Evolutionary conservation across 2,888 invertebrate species (phyloP).

Genomic region (Drosophila buzzatii): DNA sequence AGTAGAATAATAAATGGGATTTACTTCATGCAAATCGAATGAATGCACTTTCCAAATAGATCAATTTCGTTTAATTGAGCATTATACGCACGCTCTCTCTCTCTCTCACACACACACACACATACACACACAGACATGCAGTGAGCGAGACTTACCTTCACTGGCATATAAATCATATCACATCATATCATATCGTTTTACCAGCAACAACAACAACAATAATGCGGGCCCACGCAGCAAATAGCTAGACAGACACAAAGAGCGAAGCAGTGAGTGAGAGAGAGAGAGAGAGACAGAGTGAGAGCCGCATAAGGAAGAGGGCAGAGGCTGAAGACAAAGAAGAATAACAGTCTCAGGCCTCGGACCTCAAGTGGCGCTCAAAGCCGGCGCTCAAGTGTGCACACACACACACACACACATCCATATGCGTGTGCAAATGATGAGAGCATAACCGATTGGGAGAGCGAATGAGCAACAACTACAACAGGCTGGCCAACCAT

Average conservation of each 20-base stretch:
- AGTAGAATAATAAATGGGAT: neutral
- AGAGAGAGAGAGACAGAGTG: neutral
- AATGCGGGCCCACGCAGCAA: slow-evolving; percentile 73
- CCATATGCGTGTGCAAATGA: neutral
- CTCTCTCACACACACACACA: neutral
- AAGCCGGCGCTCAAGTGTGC: slow-evolving; percentile 50
- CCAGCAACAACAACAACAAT: slow-evolving; percentile 56
- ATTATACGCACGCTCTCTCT: neutral
- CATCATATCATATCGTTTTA: slow-evolving; percentile 51
- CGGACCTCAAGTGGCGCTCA: slow-evolving; percentile 73
- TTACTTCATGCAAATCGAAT: slow-evolving; percentile 1
- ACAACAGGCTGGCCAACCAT: slow-evolving; percentile 41
- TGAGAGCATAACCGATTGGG: slow-evolving; percentile 25
- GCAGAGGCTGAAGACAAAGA: slow-evolving; percentile 12
- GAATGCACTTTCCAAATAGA: slow-evolving; percentile 8
- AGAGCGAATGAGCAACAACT: slow-evolving; percentile 13
- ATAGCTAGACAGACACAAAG: slow-evolving; percentile 4
- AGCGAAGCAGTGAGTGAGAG: neutral
- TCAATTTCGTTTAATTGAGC: slow-evolving; percentile 23
- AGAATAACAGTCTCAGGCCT: slow-evolving; percentile 32
- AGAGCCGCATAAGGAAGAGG: neutral
- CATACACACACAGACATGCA: neutral
- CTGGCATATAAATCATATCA: slow-evolving; percentile 32
- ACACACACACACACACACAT: slow-evolving; percentile 4
- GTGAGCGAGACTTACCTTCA: slow-evolving; percentile 1